A percentile compares a stretch with the other conserved stretches of the same genome.
phyloP scores from a whole-genome alignment of 2,797 vertebrate genomes.

The Melanotaenia boesemani region DNA sequence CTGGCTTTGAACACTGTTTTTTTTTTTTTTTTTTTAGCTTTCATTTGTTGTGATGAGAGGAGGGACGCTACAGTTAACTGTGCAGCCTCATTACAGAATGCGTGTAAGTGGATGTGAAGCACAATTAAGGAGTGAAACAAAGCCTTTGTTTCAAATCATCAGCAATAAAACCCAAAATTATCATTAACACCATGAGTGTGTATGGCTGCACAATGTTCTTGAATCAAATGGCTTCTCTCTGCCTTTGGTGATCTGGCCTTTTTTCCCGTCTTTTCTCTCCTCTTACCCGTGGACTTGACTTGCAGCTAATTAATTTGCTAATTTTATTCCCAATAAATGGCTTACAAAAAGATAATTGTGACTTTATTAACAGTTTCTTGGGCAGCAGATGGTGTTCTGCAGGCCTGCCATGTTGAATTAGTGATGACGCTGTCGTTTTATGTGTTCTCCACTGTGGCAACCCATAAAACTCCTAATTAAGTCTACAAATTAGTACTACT shows the following conservation, averaged over 20 bases:
- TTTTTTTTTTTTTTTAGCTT: conserved; percentile 31
- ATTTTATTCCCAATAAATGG: conserved; percentile 98
- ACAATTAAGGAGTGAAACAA: conserved; percentile 75
- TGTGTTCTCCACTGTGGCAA: conserved; percentile 91
- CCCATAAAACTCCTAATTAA: conserved; percentile 86
- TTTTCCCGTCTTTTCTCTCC: conserved; percentile 23
- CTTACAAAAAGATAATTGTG: conserved; percentile 99
- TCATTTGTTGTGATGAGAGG: conserved; percentile 72
- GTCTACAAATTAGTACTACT: conserved; percentile 84
- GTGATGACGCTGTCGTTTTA: conserved; percentile 94
- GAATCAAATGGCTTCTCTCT: conserved; percentile 68
- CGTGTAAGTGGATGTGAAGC: conserved; percentile 69
- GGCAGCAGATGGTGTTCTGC: conserved; percentile 98
- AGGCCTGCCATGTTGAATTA: conserved; percentile 98
- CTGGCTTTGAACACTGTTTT: conserved; percentile 39
- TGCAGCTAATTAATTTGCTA: conserved; percentile 95
- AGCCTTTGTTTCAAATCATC: conserved; percentile 79
- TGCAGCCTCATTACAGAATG: conserved; percentile 71
- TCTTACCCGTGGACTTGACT: conserved; percentile 76
- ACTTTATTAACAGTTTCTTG: conserved; percentile 98
- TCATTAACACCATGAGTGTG: conserved; percentile 74
- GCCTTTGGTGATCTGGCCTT: conserved; percentile 66
- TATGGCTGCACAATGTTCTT: conserved; percentile 62
- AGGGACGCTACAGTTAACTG: conserved; percentile 60
- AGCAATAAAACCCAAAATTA: conserved; percentile 78